Evolutionary conservation across 64 coral and sea anemone species (phyloP), one percentile per base, ranked within the genome.

Genomic region (Trachythela sp.): DNA sequence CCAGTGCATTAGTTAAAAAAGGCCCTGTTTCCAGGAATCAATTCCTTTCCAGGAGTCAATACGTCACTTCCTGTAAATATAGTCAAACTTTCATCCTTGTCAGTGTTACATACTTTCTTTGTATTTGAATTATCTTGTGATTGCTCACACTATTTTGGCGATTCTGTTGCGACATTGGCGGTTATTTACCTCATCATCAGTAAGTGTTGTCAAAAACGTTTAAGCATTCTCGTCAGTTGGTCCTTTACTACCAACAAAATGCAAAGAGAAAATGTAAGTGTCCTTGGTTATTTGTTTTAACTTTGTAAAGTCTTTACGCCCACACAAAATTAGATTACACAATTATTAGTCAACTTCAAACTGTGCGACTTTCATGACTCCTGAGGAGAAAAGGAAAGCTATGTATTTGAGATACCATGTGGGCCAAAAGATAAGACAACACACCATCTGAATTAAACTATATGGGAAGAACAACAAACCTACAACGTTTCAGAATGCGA

Each of bases 231-330:
- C 20, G 24, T 70, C 64, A 9, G 64, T 70, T 70, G 24, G 64
- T 32, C 64, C 30, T 32, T n/a, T 8, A n/a, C 24, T 22, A 32
- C 30, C 20, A 70, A n/a, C 20, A 70, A 70, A 70, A 70, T 70
- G 64, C 30, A 70, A 32, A 22, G 64, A 70, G 30, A 8, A 70
- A 70, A 70, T 70, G 64, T 9, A 85, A 48, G 91, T 92, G 52
- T 92, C 86, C 86, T 92, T 92, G 36, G 30, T 92, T n/a, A 92
- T 92, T 56, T 88, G 86, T 92, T 88, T 59, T 83, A 88, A 49
- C 33, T 84, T 87, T 35, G 29, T 15, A 36, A 84, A 87, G 75
- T 90, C 75, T 22, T 90, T 90, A 10, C 75, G 40, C 9, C 88
- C 88, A 54, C 72, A 90, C 38, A 84, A 80, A 89, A n/a, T n/a